Evolutionary conservation across 2,888 invertebrate species (phyloP), one percentile per base, ranked within the genome.

Genomic region (Rotaria magnacalcarata): DNA sequence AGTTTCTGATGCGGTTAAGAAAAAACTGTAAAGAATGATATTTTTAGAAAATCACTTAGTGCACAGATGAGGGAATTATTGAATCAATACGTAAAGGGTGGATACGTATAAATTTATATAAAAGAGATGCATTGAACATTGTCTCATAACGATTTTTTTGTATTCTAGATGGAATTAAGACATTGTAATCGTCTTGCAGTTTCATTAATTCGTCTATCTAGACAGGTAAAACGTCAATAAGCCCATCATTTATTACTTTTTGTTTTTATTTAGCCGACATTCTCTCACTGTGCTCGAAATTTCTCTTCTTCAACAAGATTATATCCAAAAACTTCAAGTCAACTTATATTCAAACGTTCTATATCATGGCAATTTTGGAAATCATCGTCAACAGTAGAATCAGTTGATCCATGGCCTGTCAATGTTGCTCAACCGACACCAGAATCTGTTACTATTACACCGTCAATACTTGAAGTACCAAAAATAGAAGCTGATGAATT

Each of bases 331-430:
- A 67, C 19, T 67, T 67, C 67, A 14, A 19, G 34, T 41, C 80
- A 80, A 80, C n/a, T 80, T 47, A n/a, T 80, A 24, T 43, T 80
- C 1, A 80, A 80, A 80, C 80, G 80, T 47, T 43, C 43, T 21
- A n/a, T 80, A 47, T 80, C 80, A 47, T 80, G 80, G 80, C 80
- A 80, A 47, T 80, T 80, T n/a, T 80, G 80, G 80, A 43, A 80
- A 47, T 11, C 43, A 80, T 47, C 41, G n/a, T 11, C 80, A 47
- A 8, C 47, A 47, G 14, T 47, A 47, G 11, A 24, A 80, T 8
- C 80, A 16, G 34, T 67, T 41, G 67, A 67, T 19, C 67, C 67
- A 67, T 67, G 67, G 67, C 67, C 67, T 67, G 34, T 34, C 8
- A 80, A 80, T 47, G 2, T 47, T n/a, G 21, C 10, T 24, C 47